Evolutionary conservation across 2,113 vertebrate species (phyloP).

Genomic region (Ariopsis seemanni): DNA sequence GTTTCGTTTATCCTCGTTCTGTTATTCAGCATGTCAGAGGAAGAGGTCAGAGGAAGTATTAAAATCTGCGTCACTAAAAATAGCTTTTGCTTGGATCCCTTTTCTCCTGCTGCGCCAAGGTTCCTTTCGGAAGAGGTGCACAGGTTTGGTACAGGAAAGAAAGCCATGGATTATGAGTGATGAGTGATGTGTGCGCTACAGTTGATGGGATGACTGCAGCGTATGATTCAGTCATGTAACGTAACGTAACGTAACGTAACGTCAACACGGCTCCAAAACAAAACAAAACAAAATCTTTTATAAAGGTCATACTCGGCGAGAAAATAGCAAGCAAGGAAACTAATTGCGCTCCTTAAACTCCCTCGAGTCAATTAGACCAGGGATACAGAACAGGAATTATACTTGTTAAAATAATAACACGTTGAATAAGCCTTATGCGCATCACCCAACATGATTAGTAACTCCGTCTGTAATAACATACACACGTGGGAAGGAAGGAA

Average conservation of each 20-base stretch:
- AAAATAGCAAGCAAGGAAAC: background rate
- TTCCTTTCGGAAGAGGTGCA: background rate
- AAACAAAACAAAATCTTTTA: slow-evolving; percentile 49
- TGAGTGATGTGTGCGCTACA: background rate
- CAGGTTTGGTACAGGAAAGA: background rate
- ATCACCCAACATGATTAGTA: background rate
- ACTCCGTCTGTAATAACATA: background rate
- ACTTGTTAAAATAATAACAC: slow-evolving; percentile 3
- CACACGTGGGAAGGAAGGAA: background rate
- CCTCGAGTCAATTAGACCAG: slow-evolving; percentile 13
- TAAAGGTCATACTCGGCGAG: slow-evolving; percentile 48
- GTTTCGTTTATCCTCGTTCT: background rate
- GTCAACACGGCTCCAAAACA: slow-evolving; percentile 1
- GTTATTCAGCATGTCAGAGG: background rate
- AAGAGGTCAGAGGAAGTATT: slow-evolving; percentile 23
- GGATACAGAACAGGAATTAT: slow-evolving; percentile 10
- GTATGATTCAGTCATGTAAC: background rate
- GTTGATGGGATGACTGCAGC: background rate
- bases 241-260: too few relatives aligned
- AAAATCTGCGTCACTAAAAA: background rate
- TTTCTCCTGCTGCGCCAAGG: slow-evolving; percentile 14
- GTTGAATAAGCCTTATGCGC: background rate
- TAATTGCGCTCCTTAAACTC: slow-evolving; percentile 30
- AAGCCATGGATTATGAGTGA: background rate
- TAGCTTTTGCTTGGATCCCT: slow-evolving; percentile 14